Evolutionary conservation across 1,140 invertebrate genomes (phyloP).

Genomic region (Gryon sp.): DNA sequence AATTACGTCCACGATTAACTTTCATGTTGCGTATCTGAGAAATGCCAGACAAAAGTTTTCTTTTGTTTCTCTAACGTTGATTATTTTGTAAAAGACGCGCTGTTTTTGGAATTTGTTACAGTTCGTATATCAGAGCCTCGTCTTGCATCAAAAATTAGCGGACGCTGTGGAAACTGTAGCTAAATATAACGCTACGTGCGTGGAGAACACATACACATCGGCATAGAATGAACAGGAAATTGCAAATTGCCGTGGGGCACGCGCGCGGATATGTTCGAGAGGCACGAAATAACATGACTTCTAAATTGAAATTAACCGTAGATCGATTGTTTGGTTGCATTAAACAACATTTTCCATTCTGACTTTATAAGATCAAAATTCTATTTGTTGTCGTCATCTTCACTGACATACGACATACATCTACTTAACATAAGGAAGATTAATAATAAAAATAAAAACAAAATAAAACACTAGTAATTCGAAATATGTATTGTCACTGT

Average conservation of each 20-base stretch:
- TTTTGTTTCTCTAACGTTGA: slow-evolving; percentile 13
- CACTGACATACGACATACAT: no score
- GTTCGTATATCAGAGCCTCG: slow-evolving; percentile 38
- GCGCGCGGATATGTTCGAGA: slow-evolving; percentile 60
- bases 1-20: no score
- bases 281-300: slow-evolving; percentile 71
- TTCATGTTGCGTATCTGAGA: neutral
- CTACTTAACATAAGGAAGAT: no score
- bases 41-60: slow-evolving; percentile 19
- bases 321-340: slow-evolving; percentile 26
- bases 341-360: slow-evolving; percentile 18
- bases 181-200: slow-evolving; percentile 55
- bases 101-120: slow-evolving; percentile 48
- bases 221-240: slow-evolving; percentile 75
- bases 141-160: slow-evolving; percentile 53
- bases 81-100: slow-evolving; percentile 32
- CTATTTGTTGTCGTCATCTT: no score
- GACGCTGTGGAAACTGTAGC: slow-evolving; percentile 44
- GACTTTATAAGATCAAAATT: neutral
- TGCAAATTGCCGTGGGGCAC: slow-evolving; percentile 73
- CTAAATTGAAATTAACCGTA: slow-evolving; percentile 70
- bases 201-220: slow-evolving; percentile 42
- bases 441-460: no score
- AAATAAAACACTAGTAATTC: no score
- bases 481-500: no score